Conservation (phyloP, 2,888 invertebrate species). For the Dromius quadrimaculatus region DNA sequence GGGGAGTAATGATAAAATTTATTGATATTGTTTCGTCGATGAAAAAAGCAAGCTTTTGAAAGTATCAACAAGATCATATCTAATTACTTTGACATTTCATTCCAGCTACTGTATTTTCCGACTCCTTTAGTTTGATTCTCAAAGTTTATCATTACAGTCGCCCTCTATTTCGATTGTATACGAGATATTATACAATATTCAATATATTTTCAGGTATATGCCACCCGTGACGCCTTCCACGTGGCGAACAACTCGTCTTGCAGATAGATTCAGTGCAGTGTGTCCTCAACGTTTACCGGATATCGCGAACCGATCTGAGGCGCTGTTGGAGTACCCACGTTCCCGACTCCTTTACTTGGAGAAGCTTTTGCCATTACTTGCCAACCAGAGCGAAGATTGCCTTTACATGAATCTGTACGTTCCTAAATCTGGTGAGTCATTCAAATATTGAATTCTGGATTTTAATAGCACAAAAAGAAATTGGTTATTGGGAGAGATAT, state of each 20-base stretch:
- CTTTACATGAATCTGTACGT: conserved; percentile 97
- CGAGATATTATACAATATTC: not conserved
- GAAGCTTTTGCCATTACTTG: conserved; percentile 83
- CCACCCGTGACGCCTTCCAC: conserved; percentile 93
- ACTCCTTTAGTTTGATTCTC: too few species aligned
- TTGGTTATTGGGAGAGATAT: too few species aligned
- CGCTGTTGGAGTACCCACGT: conserved; percentile 81
- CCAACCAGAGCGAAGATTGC: conserved; percentile 97
- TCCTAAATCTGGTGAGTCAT: conserved; percentile 78
- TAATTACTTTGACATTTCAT: too few species aligned
- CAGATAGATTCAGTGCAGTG: conserved; percentile 85
- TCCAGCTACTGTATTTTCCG: too few species aligned
- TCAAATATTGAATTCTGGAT: conserved; percentile 8
- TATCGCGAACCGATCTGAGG: conserved; percentile 72
- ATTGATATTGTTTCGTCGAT: too few species aligned
- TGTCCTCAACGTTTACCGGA: conserved; percentile 86
- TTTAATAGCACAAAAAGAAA: not conserved
- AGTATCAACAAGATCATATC: too few species aligned
- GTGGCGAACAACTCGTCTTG: conserved; percentile 85
- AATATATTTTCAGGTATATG: conserved; percentile 81
- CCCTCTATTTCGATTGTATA: too few species aligned
- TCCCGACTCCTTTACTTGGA: conserved; percentile 88
- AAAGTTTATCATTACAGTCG: too few species aligned
- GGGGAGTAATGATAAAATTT: too few species aligned
- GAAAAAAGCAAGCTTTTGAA: too few species aligned